Conservation (phyloP, 2,797 vertebrate genomes). For the Cygnus olor region DNA sequence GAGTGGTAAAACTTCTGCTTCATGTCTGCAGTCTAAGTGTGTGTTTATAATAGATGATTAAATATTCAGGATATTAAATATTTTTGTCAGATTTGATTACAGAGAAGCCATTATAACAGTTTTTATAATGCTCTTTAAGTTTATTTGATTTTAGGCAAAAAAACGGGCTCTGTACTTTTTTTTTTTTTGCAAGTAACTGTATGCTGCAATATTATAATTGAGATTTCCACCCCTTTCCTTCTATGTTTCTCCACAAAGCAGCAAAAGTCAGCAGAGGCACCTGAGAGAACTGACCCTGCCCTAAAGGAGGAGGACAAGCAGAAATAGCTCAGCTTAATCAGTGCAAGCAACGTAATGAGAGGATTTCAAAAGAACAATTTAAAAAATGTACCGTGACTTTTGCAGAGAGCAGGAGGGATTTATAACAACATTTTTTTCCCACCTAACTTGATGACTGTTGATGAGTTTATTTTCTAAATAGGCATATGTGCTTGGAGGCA, state of each 20-base stretch:
- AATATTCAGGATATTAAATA: not conserved
- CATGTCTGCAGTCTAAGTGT: not conserved
- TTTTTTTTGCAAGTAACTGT: not conserved
- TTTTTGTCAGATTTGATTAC: not conserved
- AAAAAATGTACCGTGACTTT: not conserved
- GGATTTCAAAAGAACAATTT: not conserved
- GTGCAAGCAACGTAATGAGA: not conserved
- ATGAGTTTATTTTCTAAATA: not conserved
- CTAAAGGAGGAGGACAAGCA: accelerated
- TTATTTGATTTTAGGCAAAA: not conserved
- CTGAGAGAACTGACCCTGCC: not conserved
- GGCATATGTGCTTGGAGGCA: not conserved
- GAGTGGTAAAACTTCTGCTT: not conserved
- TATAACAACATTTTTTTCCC: not conserved
- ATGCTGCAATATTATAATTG: not conserved
- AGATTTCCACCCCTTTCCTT: not conserved
- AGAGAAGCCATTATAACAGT: not conserved
- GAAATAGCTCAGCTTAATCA: not conserved
- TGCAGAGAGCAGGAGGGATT: not conserved
- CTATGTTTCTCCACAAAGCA: not conserved
- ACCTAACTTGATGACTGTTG: not conserved
- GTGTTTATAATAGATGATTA: not conserved
- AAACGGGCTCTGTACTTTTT: not conserved
- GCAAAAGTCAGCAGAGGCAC: not conserved
- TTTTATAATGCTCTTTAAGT: not conserved